Conservation (phyloP, 2,888 invertebrate species). For the Xiphydria camelus region DNA sequence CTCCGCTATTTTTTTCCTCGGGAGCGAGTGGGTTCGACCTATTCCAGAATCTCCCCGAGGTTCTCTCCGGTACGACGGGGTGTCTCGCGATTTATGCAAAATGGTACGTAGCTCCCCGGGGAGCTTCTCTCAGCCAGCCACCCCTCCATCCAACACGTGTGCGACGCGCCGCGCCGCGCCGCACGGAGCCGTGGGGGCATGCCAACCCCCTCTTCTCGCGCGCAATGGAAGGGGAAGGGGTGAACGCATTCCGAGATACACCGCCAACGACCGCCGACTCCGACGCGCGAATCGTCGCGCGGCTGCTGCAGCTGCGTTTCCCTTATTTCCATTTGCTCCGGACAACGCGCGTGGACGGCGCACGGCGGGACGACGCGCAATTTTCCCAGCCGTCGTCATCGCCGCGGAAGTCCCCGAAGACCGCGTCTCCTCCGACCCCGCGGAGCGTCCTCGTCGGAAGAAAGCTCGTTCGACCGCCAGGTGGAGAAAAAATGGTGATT, state of each 20-base stretch:
- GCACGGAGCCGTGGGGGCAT: no score
- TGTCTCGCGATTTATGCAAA: slow-evolving; percentile 58
- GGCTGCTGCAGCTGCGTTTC: no score
- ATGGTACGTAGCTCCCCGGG: slow-evolving; percentile 53
- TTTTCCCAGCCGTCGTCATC: no score
- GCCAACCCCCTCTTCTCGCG: slow-evolving; percentile 27
- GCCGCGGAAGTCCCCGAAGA: no score
- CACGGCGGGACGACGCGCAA: no score
- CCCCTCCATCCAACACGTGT: slow-evolving; percentile 51
- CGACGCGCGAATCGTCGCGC: slow-evolving; percentile 9
- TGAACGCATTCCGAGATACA: slow-evolving; percentile 25
- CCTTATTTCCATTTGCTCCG: no score
- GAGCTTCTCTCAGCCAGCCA: slow-evolving; percentile 38
- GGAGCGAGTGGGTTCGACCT: slow-evolving; percentile 40
- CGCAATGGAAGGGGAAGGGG: slow-evolving; percentile 11
- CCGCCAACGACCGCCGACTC: slow-evolving; percentile 30
- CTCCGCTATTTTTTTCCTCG: no score
- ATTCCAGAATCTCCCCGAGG: slow-evolving; percentile 51
- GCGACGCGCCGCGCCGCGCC: slow-evolving; percentile 17
- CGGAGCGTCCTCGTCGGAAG: no score
- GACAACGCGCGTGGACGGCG: no score
- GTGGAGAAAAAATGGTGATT: no score
- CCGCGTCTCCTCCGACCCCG: no score
- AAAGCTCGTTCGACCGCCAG: no score
- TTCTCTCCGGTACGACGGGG: slow-evolving; percentile 43